Conservation (phyloP, 2,113 vertebrate genomes). For the Rhinichthys klamathensis region DNA sequence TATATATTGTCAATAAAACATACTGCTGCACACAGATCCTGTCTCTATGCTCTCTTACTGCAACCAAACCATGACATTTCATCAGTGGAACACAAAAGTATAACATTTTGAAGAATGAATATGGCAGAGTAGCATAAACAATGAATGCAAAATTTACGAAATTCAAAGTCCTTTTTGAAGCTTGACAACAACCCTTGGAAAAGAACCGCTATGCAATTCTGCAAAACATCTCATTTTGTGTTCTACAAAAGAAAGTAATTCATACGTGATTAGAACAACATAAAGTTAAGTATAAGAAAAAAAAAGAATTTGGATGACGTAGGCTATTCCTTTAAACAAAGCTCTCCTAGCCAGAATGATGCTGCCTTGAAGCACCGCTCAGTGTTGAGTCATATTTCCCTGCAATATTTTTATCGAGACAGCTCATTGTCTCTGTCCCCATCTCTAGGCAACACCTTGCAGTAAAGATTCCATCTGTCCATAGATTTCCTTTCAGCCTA, state of each 20-base stretch:
- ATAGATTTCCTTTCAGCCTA: conserved; percentile 42
- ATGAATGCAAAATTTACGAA: no score
- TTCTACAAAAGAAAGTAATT: neutral
- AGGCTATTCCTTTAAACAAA: conserved; percentile 1
- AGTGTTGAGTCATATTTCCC: conserved; percentile 31
- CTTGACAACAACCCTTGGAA: neutral
- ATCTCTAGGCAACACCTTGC: conserved; percentile 54
- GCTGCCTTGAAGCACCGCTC: conserved; percentile 13
- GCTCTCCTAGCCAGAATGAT: neutral
- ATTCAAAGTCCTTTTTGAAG: no score
- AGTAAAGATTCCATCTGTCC: conserved; percentile 52
- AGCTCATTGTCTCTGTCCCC: conserved; percentile 11
- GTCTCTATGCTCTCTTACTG: no score
- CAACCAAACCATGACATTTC: neutral
- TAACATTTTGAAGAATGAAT: neutral
- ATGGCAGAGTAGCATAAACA: neutral
- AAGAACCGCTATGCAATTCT: neutral
- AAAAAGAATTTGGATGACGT: neutral
- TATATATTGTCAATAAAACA: no score
- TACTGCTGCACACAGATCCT: no score
- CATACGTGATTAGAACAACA: neutral
- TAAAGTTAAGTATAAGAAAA: neutral
- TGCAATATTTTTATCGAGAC: conserved; percentile 49
- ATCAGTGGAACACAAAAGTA: neutral
- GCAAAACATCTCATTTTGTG: neutral